Evolutionary conservation across 2,797 vertebrate genomes (phyloP), one percentile per base, ranked within the genome.

Genomic region (Cottoperca gobio): DNA sequence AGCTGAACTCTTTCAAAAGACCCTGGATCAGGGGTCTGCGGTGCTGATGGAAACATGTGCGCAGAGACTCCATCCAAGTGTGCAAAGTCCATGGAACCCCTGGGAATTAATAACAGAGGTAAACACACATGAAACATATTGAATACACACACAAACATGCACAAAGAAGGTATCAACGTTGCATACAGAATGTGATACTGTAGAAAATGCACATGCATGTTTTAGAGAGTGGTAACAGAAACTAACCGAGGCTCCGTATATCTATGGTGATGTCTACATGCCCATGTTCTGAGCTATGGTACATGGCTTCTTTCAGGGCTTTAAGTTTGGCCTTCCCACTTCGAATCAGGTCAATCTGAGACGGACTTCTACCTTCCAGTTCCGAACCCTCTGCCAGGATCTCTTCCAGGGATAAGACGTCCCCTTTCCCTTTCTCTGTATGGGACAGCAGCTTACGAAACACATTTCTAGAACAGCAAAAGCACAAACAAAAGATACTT

Each of bases 211-310:
- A 40, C 5, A n/a, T 3, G 12, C 8, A 4, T 9, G 6, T 59
- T 58, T 60, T 5, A 65, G 5, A 35, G 31, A 8, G 52, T 33
- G 14, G 70, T 62, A 28, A 11, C 3, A 50, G 28, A 43, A 52
- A 95, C 97, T 92, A 57, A 99, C 98, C 98, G 48, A 98, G 95
- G 90, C 97, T 98, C 62, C 97, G 95, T 89, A 98, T 97, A 58
- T 99, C 98, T 69, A 99, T 97, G 86, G 97, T 99, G 84, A 99
- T 97, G 82, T 99, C 98, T 79, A 99, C 97, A 6, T 98, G 97
- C 40, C 97, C 96, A 0, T 99, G 98, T 76, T 99, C 98, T 0
- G 98, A 92, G 4, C 98, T 98, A 94, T 99, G 98, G 90, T 99
- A 99, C 97, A 99, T 98, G 86, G 98, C 98, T 85, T 99, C 98